Evolutionary conservation across 2,113 vertebrate genomes (phyloP).

Genomic region (Leuciscus idus): DNA sequence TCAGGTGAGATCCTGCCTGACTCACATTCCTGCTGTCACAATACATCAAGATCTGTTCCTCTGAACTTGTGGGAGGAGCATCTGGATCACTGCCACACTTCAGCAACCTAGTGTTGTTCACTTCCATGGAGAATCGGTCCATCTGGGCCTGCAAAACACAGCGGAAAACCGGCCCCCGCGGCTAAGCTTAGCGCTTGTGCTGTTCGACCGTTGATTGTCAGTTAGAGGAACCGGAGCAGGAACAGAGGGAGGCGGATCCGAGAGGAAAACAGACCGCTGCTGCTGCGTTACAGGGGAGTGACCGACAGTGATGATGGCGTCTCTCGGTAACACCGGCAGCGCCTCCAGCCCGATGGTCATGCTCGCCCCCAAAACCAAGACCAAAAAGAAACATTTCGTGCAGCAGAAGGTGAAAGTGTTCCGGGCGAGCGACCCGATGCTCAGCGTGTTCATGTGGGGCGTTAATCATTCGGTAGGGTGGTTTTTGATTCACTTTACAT

Average conservation of each 20-base stretch:
- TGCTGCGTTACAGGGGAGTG: constrained; percentile 9
- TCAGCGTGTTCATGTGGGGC: constrained; percentile 93
- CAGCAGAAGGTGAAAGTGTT: constrained; percentile 95
- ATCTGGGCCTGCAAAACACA: not conserved
- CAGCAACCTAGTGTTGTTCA: constrained; percentile 3
- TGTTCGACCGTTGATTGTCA: constrained; percentile 17
- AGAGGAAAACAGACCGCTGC: constrained; percentile 12
- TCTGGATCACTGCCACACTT: constrained; percentile 6
- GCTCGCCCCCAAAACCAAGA: constrained; percentile 84
- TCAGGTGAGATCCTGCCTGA: constrained; percentile 39
- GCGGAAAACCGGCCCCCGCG: not conserved
- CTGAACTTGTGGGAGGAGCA: constrained; percentile 25
- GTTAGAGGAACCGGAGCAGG: constrained; percentile 32
- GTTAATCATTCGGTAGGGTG: constrained; percentile 90
- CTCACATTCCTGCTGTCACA: constrained; percentile 42
- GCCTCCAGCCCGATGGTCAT: constrained; percentile 78
- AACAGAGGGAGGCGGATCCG: constrained; percentile 12
- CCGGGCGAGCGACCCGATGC: constrained; percentile 87
- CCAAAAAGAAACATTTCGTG: constrained; percentile 94
- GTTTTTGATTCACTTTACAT: constrained; percentile 16
- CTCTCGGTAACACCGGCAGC: constrained; percentile 72
- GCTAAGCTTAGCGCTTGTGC: not conserved
- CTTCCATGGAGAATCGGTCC: not conserved
- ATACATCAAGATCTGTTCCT: not conserved
- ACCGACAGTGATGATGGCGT: constrained; percentile 70